Evolutionary conservation across 2,113 vertebrate species (phyloP).

Genomic region (Odocoileus virginianus): DNA sequence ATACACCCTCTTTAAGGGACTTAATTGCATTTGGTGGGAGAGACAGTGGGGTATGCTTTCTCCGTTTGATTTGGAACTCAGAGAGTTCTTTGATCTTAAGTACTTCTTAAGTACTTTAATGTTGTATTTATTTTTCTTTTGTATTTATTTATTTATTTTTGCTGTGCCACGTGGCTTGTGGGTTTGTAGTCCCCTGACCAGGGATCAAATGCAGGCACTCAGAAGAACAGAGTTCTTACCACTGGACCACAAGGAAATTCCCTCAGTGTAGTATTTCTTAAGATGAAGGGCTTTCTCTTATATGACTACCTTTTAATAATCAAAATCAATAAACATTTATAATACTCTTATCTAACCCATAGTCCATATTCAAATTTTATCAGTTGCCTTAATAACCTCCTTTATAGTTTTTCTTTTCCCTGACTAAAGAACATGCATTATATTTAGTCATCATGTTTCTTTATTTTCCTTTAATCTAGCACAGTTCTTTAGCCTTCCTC

Average conservation of each 20-base stretch:
- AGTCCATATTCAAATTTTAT: not conserved
- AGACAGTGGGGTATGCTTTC: not conserved
- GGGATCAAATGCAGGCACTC: not conserved
- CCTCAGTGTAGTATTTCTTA: not conserved
- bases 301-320: not conserved
- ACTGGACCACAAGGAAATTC: not conserved
- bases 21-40: not conserved
- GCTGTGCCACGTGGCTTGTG: not conserved
- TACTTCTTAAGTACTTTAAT: not conserved
- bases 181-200: not conserved
- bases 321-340: not conserved
- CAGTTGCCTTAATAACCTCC: not conserved
- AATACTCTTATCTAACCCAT: not conserved
- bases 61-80: not conserved
- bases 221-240: not conserved
- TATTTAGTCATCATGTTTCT: not conserved
- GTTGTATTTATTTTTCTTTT: not conserved
- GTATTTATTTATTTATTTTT: not conserved
- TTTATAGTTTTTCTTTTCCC: not conserved
- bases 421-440: not conserved
- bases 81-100: not conserved
- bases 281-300: not conserved
- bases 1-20: not conserved
- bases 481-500: not conserved
- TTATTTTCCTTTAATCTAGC: not conserved